Evolutionary conservation across 2,888 invertebrate species (phyloP), one percentile per base, ranked within the genome.

Genomic region (Orchesellides sinensis): DNA sequence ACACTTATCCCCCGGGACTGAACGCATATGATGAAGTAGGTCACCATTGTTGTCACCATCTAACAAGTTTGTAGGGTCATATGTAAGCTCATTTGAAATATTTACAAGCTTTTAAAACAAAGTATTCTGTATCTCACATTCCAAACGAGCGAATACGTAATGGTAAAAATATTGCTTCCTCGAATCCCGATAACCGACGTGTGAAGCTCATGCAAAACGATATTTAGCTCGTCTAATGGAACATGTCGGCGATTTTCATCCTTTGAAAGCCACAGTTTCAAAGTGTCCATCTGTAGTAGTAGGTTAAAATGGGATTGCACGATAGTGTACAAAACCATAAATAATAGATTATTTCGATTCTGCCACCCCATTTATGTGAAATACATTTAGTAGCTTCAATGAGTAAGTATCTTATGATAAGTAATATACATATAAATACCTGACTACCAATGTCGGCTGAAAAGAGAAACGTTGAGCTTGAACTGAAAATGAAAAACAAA

Each of bases 81-180:
- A 8, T 40, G n/a, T n/a, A 35, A 35, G 12, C 5, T 35, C 5
- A 35, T 35, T 35, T 35, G 12, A 35, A 8, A 35, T 5, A 35
- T 35, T 35, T 35, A 35, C 5, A 12, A 5, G 5, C 12, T 35
- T 35, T n/a, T n/a, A n/a, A n/a, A n/a, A n/a, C n/a, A n/a, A n/a
- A n/a, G n/a, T n/a, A n/a, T n/a, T 1, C 27, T 6, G 1, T 27
- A 12, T 63, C 63, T 63, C 45, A 65, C 79, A 66, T 80, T 80
- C 79, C 79, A 72, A 29, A 80, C 66, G 27, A 80, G 49, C n/a
- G 79, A 72, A 19, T 72, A 80, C 0, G 72, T 72, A 54, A 80
- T 80, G 25, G 65, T 65, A 12, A 80, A 72, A 27, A 80, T 72
- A 66, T 80, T 72, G 35, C 65, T 80, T 29, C 79, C 79, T 6